These are phyloP conservation scores for Lissonota sp. DNA, from an alignment of 2,888 invertebrate genomes.

Conservation along the genomic window DNA sequence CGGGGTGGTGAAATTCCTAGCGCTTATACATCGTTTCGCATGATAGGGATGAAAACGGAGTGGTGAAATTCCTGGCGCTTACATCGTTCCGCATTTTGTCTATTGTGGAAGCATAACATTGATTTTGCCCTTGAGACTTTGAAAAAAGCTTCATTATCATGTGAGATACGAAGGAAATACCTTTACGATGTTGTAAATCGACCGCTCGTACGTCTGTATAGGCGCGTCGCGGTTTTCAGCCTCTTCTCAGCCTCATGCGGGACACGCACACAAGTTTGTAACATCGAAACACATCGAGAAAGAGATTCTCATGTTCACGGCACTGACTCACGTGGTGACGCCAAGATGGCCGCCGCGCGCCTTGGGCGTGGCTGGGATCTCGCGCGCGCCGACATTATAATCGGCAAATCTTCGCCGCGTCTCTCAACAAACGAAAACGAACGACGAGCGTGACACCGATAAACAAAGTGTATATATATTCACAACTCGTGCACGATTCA, in stretches of 20 bases:
- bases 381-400: slow-evolving; percentile 43
- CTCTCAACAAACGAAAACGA: slow-evolving; percentile 51
- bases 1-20: too few species aligned
- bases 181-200: slow-evolving; percentile 72
- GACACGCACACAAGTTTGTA: slow-evolving; percentile 14
- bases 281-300: slow-evolving; percentile 28
- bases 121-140: too few species aligned
- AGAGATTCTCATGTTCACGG: slow-evolving; percentile 69
- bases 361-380: slow-evolving; percentile 81
- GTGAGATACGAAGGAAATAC: slow-evolving; percentile 65
- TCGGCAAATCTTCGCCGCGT: slow-evolving; percentile 26
- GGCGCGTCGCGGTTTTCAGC: slow-evolving; percentile 36
- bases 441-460: slow-evolving; percentile 26
- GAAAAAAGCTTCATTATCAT: slow-evolving; percentile 15
- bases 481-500: slow-evolving; percentile 61
- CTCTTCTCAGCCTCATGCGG: slow-evolving; percentile 14
- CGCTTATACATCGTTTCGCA: too few species aligned
- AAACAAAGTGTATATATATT: slow-evolving; percentile 7
- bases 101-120: too few species aligned
- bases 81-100: too few species aligned
- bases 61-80: too few species aligned
- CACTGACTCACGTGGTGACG: slow-evolving; percentile 78
- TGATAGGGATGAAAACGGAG: too few species aligned
- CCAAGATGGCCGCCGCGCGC: slow-evolving; percentile 81
- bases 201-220: too few species aligned